Evolutionary conservation across 2,888 invertebrate species (phyloP).

Genomic region (Chymomyza amoena): DNA sequence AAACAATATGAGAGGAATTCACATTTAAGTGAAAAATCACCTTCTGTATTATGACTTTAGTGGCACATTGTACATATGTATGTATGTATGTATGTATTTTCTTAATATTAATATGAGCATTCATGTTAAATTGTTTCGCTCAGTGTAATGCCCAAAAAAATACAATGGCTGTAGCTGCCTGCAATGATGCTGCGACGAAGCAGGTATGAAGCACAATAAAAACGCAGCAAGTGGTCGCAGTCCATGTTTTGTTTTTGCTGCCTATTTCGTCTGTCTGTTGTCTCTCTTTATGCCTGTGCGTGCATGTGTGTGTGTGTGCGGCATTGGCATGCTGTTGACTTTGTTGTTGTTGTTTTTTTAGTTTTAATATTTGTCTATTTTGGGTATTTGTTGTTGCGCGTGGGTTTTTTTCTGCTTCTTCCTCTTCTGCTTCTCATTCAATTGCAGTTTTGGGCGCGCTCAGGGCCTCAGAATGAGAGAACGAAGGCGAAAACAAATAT

Average conservation of each 20-base stretch:
- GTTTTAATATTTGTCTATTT: constrained; percentile 9
- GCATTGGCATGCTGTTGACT: constrained; percentile 62
- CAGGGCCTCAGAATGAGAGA: constrained; percentile 8
- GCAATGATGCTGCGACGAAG: constrained; percentile 58
- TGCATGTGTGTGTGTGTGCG: constrained; percentile 36
- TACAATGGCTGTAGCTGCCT: constrained; percentile 16
- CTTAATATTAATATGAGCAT: no score
- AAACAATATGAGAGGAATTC: no score
- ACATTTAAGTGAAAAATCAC: no score
- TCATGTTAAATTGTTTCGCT: not conserved
- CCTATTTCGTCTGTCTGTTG: not conserved
- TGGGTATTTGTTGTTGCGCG: constrained; percentile 54
- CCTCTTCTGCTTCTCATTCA: constrained; percentile 32
- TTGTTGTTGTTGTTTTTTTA: constrained; percentile 38
- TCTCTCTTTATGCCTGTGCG: not conserved
- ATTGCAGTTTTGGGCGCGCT: constrained; percentile 67
- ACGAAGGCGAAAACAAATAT: constrained; percentile 6
- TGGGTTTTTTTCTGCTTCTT: constrained; percentile 48
- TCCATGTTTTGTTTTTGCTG: not conserved
- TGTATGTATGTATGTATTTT: no score
- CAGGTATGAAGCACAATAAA: constrained; percentile 46
- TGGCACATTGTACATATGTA: no score
- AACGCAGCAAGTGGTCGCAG: constrained; percentile 37
- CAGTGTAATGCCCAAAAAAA: not conserved
- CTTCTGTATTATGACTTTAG: no score